Base-by-base conservation (phyloP, 1,140 invertebrate genomes). In the Paraescarpia echinospica region DNA sequence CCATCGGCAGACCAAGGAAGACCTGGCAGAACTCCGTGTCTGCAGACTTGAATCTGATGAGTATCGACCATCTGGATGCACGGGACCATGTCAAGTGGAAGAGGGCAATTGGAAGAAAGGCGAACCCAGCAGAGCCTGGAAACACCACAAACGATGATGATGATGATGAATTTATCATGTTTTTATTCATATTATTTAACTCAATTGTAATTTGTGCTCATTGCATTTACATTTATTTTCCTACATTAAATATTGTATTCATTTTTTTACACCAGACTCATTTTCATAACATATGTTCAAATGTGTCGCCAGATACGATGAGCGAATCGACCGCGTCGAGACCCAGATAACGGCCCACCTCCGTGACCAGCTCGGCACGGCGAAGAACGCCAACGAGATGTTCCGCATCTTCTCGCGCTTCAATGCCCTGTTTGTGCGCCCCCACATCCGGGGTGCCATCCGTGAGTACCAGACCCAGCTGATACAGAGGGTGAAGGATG, bases 371-470 rank as follows among this genome's bases (percentile, higher is more conserved):
- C 97, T 99, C 1, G 99, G 99, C 48, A 99, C 98, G 5, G 99
- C 99, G 0, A 99, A 99, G 96, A 99, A 99, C 96, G 99, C 99
- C 33, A 99, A 99, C 96, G 99, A 99, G 96, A 99, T 99, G 99
- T 99, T 99, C 96, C 97, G 98, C 59, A 99, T 99, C 94, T 99
- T 99, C 96, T 99, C 98, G 18, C 97, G 99, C 33, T 99, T 99
- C 96, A 99, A 99, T 96, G 99, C 99, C 0, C 96, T 99, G 31
- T 99, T 99, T 96, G 99, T 99, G 8, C 97, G 99, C 31, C 99
- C 99, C 9, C 99, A 99, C 96, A 99, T 99, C 95, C 97, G 99
- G 93, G 99, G 99, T 33, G 99, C 99, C 35, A 99, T 99, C 94
- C 96, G 99, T 77, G 99, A 99, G 96, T 99, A 99, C 96, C 99